Conservation (phyloP, 2,797 vertebrate species). For the Natrix natrix region DNA sequence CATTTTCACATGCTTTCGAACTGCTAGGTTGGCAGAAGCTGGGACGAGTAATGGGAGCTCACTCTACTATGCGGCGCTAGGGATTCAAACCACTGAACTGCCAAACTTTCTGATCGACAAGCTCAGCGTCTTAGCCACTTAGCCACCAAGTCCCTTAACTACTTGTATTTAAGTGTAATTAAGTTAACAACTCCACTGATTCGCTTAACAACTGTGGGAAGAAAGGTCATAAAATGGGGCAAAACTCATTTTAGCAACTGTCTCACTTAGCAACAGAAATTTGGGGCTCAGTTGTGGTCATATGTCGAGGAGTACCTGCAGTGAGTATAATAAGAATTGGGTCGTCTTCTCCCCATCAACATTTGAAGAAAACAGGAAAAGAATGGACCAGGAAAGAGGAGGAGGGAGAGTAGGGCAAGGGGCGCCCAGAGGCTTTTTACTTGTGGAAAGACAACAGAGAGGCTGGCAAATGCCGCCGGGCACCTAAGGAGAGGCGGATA, state of each 20-base stretch:
- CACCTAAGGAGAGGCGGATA: neutral
- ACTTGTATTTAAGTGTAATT: no score
- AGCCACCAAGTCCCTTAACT: no score
- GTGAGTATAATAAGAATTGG: neutral
- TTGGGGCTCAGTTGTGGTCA: neutral
- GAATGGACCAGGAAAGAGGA: neutral
- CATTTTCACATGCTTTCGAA: no score
- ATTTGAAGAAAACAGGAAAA: neutral
- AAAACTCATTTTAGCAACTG: neutral
- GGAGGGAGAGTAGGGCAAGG: neutral
- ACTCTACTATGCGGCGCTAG: no score
- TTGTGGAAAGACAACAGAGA: neutral
- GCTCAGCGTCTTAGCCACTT: no score
- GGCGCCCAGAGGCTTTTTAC: neutral
- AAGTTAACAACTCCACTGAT: no score
- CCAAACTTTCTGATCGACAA: no score
- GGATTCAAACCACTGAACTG: no score
- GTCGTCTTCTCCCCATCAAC: neutral
- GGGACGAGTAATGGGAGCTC: no score
- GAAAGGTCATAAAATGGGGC: neutral
- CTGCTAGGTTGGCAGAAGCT: no score
- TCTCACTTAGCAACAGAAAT: neutral
- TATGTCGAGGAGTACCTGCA: neutral
- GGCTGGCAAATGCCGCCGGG: neutral
- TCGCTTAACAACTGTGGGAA: neutral